These are phyloP conservation scores for Chrysina gloriosa DNA, from an alignment of 2,888 invertebrate species.

Conservation along the genomic window DNA sequence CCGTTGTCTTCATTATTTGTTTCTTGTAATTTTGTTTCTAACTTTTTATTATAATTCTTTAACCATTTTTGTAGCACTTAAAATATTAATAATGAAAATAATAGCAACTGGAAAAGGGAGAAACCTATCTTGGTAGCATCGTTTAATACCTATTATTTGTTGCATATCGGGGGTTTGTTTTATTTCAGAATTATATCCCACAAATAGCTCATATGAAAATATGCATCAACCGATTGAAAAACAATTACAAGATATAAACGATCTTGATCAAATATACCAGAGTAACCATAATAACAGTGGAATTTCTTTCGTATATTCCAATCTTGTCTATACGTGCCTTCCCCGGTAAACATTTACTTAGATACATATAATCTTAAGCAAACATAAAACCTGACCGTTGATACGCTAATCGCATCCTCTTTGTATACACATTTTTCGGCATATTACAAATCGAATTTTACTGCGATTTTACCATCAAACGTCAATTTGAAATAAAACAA, in stretches of 20 bases:
- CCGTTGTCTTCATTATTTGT: too few species aligned
- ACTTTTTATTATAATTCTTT: too few species aligned
- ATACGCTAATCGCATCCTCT: background rate
- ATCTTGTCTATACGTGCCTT: background rate
- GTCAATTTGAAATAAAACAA: constrained; percentile 4
- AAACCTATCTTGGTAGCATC: too few species aligned
- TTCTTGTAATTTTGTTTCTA: too few species aligned
- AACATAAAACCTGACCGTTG: background rate
- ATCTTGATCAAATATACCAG: background rate
- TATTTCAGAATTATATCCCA: too few species aligned
- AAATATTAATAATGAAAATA: too few species aligned
- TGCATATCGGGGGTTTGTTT: too few species aligned
- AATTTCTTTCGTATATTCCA: constrained; percentile 23
- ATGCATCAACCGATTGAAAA: background rate
- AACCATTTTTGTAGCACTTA: too few species aligned
- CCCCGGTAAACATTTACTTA: constrained; percentile 13
- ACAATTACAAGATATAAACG: background rate
- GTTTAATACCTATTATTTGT: too few species aligned
- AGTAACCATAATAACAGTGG: background rate
- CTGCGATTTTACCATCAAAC: background rate
- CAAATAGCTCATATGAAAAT: background rate
- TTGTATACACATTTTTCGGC: background rate
- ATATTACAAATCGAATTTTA: background rate
- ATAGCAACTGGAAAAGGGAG: too few species aligned
- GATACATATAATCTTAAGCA: background rate